Conservation (phyloP, 2,797 vertebrate species). For the Catamblyrhynchus diadema region DNA sequence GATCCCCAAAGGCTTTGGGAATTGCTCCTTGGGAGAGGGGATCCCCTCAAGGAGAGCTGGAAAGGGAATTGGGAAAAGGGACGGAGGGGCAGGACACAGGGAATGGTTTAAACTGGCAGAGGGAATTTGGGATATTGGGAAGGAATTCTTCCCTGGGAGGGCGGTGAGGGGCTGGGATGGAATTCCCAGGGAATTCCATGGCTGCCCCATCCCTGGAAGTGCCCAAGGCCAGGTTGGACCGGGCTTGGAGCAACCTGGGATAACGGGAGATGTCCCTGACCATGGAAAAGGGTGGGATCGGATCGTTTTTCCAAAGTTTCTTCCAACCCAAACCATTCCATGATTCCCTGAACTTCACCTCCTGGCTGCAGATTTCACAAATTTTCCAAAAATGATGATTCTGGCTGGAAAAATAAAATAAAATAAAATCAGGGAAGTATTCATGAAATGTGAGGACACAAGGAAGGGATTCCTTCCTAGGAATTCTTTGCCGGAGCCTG, state of each 20-base stretch:
- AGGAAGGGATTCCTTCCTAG: not conserved
- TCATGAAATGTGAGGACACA: not conserved
- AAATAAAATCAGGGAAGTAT: not conserved
- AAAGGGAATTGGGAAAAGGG: not conserved
- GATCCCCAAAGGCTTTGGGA: not conserved
- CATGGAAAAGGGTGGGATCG: not conserved
- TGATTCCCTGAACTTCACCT: not conserved
- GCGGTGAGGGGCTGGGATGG: rapidly evolving
- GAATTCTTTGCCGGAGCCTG: not conserved
- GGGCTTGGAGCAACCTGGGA: not conserved
- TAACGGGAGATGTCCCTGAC: not conserved
- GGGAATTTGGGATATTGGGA: not conserved
- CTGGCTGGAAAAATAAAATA: not conserved
- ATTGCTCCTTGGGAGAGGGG: not conserved
- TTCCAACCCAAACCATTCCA: not conserved
- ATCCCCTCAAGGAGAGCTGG: not conserved
- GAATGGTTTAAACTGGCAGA: not conserved
- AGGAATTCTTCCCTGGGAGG: not conserved
- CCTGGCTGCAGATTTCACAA: not conserved
- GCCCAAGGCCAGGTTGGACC: rapidly evolving
- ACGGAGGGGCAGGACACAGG: not conserved
- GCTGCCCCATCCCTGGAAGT: not conserved
- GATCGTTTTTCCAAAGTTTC: not conserved
- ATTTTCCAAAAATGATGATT: not conserved
- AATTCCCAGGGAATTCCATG: not conserved